Evolutionary conservation across 2,797 vertebrate genomes (phyloP).

Genomic region (Enteromius mattozi): DNA sequence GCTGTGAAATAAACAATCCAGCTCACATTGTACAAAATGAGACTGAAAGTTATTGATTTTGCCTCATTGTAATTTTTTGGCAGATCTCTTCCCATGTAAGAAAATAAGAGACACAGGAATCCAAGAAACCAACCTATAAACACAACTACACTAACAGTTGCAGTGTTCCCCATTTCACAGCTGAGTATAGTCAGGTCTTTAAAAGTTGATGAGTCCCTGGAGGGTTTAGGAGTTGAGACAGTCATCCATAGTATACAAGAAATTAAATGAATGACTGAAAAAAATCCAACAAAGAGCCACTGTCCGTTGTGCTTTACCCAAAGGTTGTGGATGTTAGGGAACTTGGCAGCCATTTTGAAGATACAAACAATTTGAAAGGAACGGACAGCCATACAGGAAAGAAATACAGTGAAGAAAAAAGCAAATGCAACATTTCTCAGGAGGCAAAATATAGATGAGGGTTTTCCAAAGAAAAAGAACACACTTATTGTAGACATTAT

Average conservation of each 20-base stretch:
- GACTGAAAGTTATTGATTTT: conserved; percentile 85
- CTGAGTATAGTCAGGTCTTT: conserved; percentile 73
- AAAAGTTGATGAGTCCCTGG: conserved; percentile 62
- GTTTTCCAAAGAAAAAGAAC: conserved; percentile 80
- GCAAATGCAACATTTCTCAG: conserved; percentile 71
- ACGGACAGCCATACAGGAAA: conserved; percentile 82
- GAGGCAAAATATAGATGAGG: conserved; percentile 69
- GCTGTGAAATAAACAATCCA: conserved; percentile 76
- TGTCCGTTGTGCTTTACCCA: conserved; percentile 82
- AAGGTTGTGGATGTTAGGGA: conserved; percentile 71
- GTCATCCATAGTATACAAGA: conserved; percentile 65
- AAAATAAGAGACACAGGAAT: conserved; percentile 78
- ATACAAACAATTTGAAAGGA: conserved; percentile 86
- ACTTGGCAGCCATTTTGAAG: conserved; percentile 83
- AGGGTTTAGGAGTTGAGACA: conserved; percentile 62
- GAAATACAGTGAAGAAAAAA: conserved; percentile 77
- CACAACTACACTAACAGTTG: neutral
- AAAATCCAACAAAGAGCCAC: conserved; percentile 70
- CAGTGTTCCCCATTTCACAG: conserved; percentile 61
- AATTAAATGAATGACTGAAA: conserved; percentile 68
- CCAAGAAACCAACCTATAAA: conserved; percentile 60
- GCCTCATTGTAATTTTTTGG: conserved; percentile 90
- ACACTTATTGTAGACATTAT: conserved; percentile 71
- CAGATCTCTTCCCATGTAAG: conserved; percentile 86
- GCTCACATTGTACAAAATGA: conserved; percentile 80